phyloP scores from a whole-genome alignment of 2,797 vertebrate species.

The Onychomys arenicola region DNA sequence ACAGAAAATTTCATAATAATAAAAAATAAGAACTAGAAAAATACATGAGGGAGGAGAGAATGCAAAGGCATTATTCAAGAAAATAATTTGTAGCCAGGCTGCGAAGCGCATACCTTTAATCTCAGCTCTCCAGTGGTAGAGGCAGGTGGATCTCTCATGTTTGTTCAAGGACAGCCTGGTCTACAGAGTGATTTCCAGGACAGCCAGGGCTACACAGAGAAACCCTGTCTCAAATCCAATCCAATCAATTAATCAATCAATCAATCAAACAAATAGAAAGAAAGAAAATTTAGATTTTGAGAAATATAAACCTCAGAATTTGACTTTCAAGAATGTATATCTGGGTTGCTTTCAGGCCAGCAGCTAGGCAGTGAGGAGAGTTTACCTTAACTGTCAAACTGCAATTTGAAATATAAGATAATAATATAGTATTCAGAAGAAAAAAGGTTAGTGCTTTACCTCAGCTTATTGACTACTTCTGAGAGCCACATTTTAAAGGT shows the following conservation, averaged over 20 bases:
- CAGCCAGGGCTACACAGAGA: neutral
- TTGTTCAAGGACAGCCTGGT: neutral
- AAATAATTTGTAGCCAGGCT: neutral
- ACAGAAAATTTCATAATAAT: no score
- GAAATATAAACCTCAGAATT: neutral
- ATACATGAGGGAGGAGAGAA: neutral
- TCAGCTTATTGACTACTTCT: neutral
- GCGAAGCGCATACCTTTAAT: neutral
- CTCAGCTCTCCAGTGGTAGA: neutral
- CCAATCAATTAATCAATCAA: no score
- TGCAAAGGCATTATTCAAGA: neutral
- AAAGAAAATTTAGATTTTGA: neutral
- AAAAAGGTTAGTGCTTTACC: neutral
- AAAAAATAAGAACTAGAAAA: neutral
- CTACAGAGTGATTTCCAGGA: neutral
- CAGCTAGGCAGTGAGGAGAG: neutral
- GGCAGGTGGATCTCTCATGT: neutral
- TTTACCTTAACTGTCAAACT: neutral
- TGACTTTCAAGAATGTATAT: neutral
- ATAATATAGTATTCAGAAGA: neutral
- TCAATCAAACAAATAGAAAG: neutral
- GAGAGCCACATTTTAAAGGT: neutral
- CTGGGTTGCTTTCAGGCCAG: neutral
- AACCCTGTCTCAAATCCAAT: neutral
- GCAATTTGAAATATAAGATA: neutral